phyloP scores from a whole-genome alignment of 1,140 invertebrate species.

The Drosophila sucinea region DNA sequence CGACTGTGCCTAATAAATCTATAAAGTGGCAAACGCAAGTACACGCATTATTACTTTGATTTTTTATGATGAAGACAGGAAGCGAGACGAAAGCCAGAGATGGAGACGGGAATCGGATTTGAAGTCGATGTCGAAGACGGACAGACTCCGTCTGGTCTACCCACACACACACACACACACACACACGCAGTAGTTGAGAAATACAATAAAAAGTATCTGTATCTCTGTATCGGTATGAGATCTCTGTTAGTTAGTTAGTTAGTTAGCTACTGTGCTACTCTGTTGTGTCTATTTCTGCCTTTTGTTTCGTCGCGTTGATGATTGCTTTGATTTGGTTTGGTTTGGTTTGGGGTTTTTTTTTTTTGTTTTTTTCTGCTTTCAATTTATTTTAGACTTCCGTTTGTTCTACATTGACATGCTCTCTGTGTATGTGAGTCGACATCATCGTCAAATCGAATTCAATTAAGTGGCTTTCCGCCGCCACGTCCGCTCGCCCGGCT shows the following conservation, averaged over 20 bases:
- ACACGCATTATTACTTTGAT: conserved; percentile 82
- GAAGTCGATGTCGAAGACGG: neutral
- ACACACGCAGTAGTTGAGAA: neutral
- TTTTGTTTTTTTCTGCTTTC: conserved; percentile 40
- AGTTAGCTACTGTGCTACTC: conserved; percentile 28
- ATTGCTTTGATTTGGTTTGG: conserved; percentile 44
- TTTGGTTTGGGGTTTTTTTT: conserved; percentile 14
- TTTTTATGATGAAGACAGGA: conserved; percentile 80
- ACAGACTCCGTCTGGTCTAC: conserved; percentile 1
- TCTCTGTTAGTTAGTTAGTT: conserved; percentile 10
- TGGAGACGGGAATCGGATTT: conserved; percentile 19
- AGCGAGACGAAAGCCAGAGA: conserved; percentile 41
- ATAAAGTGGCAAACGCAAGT: conserved; percentile 81
- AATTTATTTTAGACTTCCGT: conserved; percentile 80
- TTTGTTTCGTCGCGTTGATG: conserved; percentile 49
- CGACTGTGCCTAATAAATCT: conserved; percentile 70
- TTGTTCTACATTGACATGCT: conserved; percentile 76
- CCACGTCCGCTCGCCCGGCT: conserved; percentile 55
- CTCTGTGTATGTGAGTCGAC: conserved; percentile 30
- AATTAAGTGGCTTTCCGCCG: conserved; percentile 77
- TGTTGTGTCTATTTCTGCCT: conserved; percentile 14
- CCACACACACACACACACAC: conserved; percentile 13
- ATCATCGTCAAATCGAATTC: conserved; percentile 73
- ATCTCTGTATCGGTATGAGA: conserved; percentile 2
- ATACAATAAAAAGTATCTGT: conserved; percentile 28